Evolutionary conservation across 1,140 invertebrate species (phyloP).

Genomic region (Drosophila yakuba): DNA sequence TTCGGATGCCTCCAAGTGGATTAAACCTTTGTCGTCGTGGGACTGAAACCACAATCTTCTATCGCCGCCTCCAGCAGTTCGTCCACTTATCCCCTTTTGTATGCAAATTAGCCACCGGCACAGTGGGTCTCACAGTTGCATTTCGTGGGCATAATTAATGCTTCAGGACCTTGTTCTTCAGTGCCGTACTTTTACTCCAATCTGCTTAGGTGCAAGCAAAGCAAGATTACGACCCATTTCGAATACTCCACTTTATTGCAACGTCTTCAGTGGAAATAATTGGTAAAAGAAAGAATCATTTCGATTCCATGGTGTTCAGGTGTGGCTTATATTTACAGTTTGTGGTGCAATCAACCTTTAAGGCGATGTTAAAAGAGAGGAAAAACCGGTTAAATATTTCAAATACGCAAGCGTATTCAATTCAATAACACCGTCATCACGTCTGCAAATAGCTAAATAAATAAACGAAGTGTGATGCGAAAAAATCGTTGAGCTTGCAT

Average conservation of each 20-base stretch:
- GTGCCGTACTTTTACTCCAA: too few relatives aligned
- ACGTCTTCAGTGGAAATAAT: too few relatives aligned
- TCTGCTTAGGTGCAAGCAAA: too few relatives aligned
- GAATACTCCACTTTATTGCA: too few relatives aligned
- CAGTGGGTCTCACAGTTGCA: conserved; percentile 7
- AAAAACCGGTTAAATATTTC: conserved; percentile 56
- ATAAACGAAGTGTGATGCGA: conserved; percentile 30
- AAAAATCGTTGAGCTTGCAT: conserved; percentile 12
- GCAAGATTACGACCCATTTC: too few relatives aligned
- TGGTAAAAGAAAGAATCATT: neutral
- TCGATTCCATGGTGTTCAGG: conserved; percentile 30
- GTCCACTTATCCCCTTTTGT: conserved; percentile 43
- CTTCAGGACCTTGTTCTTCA: too few relatives aligned
- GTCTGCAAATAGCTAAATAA: conserved; percentile 43
- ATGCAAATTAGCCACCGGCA: conserved; percentile 39
- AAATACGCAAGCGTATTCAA: conserved; percentile 13
- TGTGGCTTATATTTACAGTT: conserved; percentile 50
- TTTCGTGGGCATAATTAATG: neutral
- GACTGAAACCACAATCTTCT: conserved; percentile 19
- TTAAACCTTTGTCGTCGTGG: conserved; percentile 20
- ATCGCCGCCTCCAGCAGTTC: conserved; percentile 25
- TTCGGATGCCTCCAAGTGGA: conserved; percentile 6
- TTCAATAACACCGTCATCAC: conserved; percentile 37
- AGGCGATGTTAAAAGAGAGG: conserved; percentile 32
- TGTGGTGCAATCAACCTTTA: conserved; percentile 54